Base-by-base conservation (phyloP, 2,113 vertebrate species). In the Eubucco bourcierii region DNA sequence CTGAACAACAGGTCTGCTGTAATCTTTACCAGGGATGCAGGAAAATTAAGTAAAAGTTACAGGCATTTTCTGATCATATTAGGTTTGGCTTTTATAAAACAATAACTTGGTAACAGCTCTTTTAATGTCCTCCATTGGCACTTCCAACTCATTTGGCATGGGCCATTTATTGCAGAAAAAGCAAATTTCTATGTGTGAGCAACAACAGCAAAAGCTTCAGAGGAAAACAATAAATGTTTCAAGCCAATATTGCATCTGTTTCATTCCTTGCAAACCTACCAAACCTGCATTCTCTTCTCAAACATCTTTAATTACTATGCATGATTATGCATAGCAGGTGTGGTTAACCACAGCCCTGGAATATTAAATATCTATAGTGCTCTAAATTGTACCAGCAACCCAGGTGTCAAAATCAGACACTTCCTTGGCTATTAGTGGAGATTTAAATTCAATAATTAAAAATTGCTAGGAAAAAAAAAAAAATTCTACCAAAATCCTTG, bases 31-130 rank as follows among this genome's bases (percentile, higher is more conserved):
- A 44, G 12, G 50, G 16, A 52, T 37, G 15, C 84, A 93, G 27
- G 46, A 92, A 76, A 87, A 87, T 73, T 95, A 95, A 83, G 53
- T 79, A 87, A 73, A 90, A 81, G 16, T 92, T 66, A 88, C 23
- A 63, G 41, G 16, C 50, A 86, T 83, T 88, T 94, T 90, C 72
- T 83, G 33, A 78, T 58, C 21, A 86, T 90, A 68, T 78, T 84
- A 80, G 3, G 8, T 61, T 84, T 74, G 18, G 0, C 0, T 78
- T 93, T 91, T 78, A 91, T 82, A 88, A 94, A 95, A 82, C 50
- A 73, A 79, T 81, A 94, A 82, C 34, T 84, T 86, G 17, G 24
- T 65, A 93, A 81, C 33, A 78, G 73, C 20, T 91, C 41, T 83
- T 94, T 92, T 82, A 84, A 84, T 93, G 41, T 67, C 34, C 24